Percentiles rank a stretch among this genome's conserved stretches.
These are phyloP conservation scores for Microtus agrestis DNA, from an alignment of 2,797 vertebrate species.

Conservation along the genomic window DNA sequence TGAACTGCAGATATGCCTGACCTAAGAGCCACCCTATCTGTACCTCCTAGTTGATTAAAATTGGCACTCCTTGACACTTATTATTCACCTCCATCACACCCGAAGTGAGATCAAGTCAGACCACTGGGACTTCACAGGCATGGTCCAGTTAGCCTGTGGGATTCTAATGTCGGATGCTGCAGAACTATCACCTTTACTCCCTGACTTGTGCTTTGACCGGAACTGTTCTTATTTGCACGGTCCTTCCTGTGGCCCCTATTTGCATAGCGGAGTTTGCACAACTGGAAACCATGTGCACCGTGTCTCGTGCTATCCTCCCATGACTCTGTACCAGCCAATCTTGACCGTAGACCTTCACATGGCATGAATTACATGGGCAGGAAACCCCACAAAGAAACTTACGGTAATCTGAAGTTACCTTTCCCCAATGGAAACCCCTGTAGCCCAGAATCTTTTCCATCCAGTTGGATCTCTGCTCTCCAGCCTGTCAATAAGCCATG, in stretches of 20 bases:
- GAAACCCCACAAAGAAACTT: background rate
- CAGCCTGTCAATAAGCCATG: background rate
- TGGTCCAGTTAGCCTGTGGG: background rate
- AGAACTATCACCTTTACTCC: background rate
- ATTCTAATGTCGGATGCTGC: background rate
- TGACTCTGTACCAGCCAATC: background rate
- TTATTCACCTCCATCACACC: background rate
- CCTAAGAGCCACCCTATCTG: background rate
- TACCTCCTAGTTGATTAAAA: background rate
- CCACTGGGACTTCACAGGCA: background rate
- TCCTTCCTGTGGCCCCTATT: background rate
- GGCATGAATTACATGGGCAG: background rate
- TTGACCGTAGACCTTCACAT: background rate
- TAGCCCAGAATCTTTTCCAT: background rate
- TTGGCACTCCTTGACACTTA: background rate
- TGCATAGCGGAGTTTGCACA: background rate
- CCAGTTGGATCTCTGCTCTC: background rate
- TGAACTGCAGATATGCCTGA: background rate
- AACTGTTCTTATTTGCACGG: background rate
- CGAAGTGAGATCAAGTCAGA: background rate
- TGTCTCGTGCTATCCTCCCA: background rate
- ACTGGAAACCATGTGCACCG: background rate
- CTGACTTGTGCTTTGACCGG: background rate
- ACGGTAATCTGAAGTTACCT: background rate
- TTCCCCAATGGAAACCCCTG: background rate